Conservation (phyloP, 2,888 invertebrate species). For the Girardia tigrina region DNA sequence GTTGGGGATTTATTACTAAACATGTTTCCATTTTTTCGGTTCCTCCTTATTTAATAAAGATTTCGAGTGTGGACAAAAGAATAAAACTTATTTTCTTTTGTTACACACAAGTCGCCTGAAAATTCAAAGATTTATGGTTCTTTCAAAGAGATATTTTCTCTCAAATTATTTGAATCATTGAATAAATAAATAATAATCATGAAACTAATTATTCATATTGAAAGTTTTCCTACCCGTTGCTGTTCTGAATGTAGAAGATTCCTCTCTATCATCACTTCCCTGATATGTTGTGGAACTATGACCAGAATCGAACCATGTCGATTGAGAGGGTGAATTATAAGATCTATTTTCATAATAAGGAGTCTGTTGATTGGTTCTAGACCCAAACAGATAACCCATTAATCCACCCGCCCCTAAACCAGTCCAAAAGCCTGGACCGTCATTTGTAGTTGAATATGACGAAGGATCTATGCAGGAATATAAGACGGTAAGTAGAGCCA, state of each 20-base stretch:
- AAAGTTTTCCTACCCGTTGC: neutral
- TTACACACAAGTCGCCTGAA: no score
- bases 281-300: neutral
- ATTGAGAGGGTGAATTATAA: neutral
- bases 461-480: no score
- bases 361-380: neutral
- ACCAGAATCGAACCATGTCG: neutral
- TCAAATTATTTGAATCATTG: no score
- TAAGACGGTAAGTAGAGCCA: neutral
- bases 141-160: no score
- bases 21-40: no score
- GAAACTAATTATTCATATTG: no score
- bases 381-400: neutral
- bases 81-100: no score
- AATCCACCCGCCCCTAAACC: conserved; percentile 19
- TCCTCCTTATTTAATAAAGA: no score
- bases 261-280: neutral
- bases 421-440: neutral
- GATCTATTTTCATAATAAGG: neutral
- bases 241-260: neutral
- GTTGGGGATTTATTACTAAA: no score
- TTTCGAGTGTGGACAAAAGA: no score
- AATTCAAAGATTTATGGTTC: no score
- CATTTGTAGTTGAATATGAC: neutral
- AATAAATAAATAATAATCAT: no score